A percentile compares a stretch with the other conserved stretches of the same genome.
Evolutionary conservation across 2,113 vertebrate genomes (phyloP).

Genomic region (Halichoeres trimaculatus): DNA sequence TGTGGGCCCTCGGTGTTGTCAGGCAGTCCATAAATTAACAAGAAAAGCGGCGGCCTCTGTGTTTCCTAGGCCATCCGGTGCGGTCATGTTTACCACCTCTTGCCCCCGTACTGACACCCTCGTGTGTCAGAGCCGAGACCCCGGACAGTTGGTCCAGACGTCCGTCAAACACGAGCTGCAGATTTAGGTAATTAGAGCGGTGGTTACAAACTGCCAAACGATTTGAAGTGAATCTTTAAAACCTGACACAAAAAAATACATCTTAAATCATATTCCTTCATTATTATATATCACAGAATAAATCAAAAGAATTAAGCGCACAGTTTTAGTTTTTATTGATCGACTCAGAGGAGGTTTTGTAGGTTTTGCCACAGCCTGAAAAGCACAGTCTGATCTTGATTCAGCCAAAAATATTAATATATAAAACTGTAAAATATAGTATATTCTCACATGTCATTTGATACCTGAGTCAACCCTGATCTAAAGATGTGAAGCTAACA

Average conservation of each 20-base stretch:
- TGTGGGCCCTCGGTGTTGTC: slow-evolving; percentile 68
- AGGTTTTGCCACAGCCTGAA: no score
- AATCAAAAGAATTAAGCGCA: not conserved
- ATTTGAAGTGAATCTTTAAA: no score
- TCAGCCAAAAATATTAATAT: no score
- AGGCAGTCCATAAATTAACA: slow-evolving; percentile 78
- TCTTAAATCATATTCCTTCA: not conserved
- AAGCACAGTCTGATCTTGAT: no score
- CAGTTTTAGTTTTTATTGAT: not conserved
- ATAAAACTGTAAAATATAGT: no score
- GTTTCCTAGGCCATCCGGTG: slow-evolving; percentile 73
- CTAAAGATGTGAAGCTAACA: no score
- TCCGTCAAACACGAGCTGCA: slow-evolving; percentile 48
- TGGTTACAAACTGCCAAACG: no score
- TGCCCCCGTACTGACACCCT: slow-evolving; percentile 61
- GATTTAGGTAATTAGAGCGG: not conserved
- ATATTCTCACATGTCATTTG: no score
- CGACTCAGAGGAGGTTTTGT: not conserved
- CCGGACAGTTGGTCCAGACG: slow-evolving; percentile 70
- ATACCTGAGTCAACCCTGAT: no score
- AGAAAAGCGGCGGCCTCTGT: slow-evolving; percentile 70
- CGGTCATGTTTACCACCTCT: slow-evolving; percentile 78
- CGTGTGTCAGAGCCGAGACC: slow-evolving; percentile 54
- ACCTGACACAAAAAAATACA: no score
- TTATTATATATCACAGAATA: not conserved